Conservation (phyloP, 2,113 vertebrate genomes). For the Polyodon spathula region DNA sequence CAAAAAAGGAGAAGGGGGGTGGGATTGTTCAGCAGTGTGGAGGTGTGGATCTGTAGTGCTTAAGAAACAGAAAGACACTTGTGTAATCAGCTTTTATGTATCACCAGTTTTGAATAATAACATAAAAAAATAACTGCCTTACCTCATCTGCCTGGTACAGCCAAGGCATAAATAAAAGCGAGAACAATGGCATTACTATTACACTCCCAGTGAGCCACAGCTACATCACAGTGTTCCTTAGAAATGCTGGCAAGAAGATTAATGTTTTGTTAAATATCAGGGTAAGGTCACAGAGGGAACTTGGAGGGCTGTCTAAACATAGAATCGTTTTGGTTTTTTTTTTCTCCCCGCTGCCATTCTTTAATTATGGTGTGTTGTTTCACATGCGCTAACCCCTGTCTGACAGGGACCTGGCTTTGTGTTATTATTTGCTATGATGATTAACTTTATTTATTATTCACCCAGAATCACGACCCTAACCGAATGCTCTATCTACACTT, state of each 20-base stretch:
- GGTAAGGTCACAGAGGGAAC: slow-evolving; percentile 82
- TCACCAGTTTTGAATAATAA: slow-evolving; percentile 96
- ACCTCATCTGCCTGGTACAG: slow-evolving; percentile 97
- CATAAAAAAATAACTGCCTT: slow-evolving; percentile 86
- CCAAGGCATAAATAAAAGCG: slow-evolving; percentile 91
- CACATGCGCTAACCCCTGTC: slow-evolving; percentile 39
- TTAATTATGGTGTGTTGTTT: slow-evolving; percentile 66
- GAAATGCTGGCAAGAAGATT: slow-evolving; percentile 98
- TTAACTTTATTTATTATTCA: slow-evolving; percentile 30
- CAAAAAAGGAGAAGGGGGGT: slow-evolving; percentile 57
- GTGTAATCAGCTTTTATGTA: slow-evolving; percentile 95
- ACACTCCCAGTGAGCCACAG: slow-evolving; percentile 66
- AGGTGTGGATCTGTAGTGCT: slow-evolving; percentile 68
- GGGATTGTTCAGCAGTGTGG: slow-evolving; percentile 61
- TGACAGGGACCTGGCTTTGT: slow-evolving; percentile 33
- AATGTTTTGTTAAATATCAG: slow-evolving; percentile 99
- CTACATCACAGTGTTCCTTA: slow-evolving; percentile 92
- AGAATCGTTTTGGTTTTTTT: slow-evolving; percentile 58
- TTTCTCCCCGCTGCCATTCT: slow-evolving; percentile 49
- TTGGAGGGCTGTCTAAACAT: slow-evolving; percentile 85
- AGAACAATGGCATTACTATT: slow-evolving; percentile 97
- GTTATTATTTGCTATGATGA: not conserved
- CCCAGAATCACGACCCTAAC: not conserved
- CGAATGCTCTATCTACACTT: too few relatives aligned
- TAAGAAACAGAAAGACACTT: slow-evolving; percentile 94